Base-by-base conservation (phyloP, 2,113 vertebrate species). In the Gracilinanus agilis region DNA sequence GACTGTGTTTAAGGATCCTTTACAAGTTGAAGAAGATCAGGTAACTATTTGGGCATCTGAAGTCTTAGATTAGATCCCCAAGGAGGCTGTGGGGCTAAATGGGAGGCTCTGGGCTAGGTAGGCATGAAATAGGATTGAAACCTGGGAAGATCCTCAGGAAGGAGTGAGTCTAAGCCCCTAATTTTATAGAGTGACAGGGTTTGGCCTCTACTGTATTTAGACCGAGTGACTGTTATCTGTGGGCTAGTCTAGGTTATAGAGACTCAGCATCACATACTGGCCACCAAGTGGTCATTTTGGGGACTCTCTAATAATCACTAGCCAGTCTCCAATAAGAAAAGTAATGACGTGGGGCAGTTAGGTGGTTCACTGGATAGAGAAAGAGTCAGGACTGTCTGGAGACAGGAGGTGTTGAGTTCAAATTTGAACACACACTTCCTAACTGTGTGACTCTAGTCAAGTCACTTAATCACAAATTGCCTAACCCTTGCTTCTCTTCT, bases 1-100 rank as follows among this genome's bases (percentile, higher is more conserved):
- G 99, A 99, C 99, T 0, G n/a, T 99, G 9, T 99, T 99, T 96
- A 93, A 98, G 95, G 95, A 97, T 91, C 98, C 98, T 0, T 92
- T 99, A 40, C 27, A 97, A 55, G 98, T 99, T 94, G 98, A 98
- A 61, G 40, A 53, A 89, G 0, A 0, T 0, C 99, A 99, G 99
- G 99, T 99, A 96, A 7, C 0, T 24, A 29, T 0, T 29, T 1
- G 0, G n/a, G n/a, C 44, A 3, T 83, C 67, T 83, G n/a, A 19
- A 23, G n/a, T 1, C n/a, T 75, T 83, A 83, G 67, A 83, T n/a
- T 40, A 44, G 53, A 12, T 40, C 49, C 44, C 56, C 27, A 53
- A 49, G 55, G 88, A 0, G 55, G 24, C 27, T 55, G n/a, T 55
- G 24, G 93, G 93, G 53, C 21, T 56, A 27, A 83, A 40, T 83